These are phyloP conservation scores for Hoplostethus mediterraneus DNA, from an alignment of 2,797 vertebrate genomes.

Conservation along the genomic window DNA sequence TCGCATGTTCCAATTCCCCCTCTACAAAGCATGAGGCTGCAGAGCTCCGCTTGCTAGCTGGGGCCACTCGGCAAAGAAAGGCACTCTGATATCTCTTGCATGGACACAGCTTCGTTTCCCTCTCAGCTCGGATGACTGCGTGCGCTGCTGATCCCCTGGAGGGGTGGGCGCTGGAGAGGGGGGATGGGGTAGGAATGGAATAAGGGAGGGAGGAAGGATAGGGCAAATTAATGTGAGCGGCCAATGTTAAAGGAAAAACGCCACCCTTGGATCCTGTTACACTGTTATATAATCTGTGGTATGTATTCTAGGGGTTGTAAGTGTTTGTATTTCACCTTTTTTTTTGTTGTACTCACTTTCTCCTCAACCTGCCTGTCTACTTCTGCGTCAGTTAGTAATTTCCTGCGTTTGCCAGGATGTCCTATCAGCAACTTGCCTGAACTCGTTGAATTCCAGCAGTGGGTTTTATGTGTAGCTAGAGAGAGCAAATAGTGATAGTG, in stretches of 20 bases:
- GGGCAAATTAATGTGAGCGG: slow-evolving; percentile 12
- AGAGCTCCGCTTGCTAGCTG: slow-evolving; percentile 27
- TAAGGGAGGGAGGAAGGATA: slow-evolving; percentile 1
- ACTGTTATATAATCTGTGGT: too few relatives aligned
- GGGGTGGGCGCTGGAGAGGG: not conserved
- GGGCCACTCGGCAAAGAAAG: not conserved
- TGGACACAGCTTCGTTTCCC: slow-evolving; percentile 43
- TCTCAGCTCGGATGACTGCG: not conserved
- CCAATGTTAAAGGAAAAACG: not conserved
- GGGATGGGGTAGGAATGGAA: slow-evolving; percentile 3
- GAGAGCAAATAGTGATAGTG: too few relatives aligned
- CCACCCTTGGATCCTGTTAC: too few relatives aligned
- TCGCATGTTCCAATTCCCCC: slow-evolving; percentile 14
- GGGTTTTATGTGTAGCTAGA: too few relatives aligned
- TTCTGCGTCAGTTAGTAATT: too few relatives aligned
- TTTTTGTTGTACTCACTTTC: too few relatives aligned
- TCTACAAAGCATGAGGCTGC: slow-evolving; percentile 25
- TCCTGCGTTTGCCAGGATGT: too few relatives aligned
- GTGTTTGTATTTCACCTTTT: too few relatives aligned
- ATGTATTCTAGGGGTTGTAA: too few relatives aligned
- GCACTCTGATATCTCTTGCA: slow-evolving; percentile 46
- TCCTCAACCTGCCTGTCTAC: too few relatives aligned
- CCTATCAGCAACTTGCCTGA: too few relatives aligned
- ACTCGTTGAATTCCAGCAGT: too few relatives aligned
- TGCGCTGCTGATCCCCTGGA: slow-evolving; percentile 10